Base-by-base conservation (phyloP, 2,113 vertebrate species). In the Fregata magnificens region DNA sequence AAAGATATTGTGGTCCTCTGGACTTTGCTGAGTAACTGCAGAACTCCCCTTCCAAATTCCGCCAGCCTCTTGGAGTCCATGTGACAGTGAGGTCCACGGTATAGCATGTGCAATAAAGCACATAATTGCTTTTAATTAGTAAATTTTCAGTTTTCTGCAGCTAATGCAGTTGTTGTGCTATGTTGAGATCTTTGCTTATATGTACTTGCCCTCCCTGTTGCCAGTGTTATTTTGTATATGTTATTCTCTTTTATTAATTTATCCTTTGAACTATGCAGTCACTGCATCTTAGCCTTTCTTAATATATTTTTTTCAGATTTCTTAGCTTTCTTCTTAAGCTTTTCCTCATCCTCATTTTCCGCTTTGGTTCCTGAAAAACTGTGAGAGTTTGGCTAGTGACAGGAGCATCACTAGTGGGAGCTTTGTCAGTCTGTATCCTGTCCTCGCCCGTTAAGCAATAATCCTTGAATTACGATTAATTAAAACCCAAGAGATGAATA, bases 161-260 rank as follows among this genome's bases (percentile, higher is more conserved):
- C 38, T 70, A 13, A 42, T 45, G 34, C 38, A 32, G 22, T 49
- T 65, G n/a, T 50, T 82, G 34, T 49, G 16, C 55, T 50, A 0
- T 16, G 29, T 21, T 3, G 2, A 0, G 2, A 0, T 83, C 59
- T 72, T 76, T 36, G 20, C 14, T 32, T 45, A 16, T 6, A 2
- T 17, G 6, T 36, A 18, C 11, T 77, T 38, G 26, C 32, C 47
- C 21, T 65, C 32, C 32, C 25, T 47, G 7, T 81, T 71, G 10
- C 55, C 13, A 4, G 13, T 55, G 9, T 59, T 67, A 55, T 45
- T 83, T 86, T 81, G 5, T 40, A 2, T 50, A 8, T n/a, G 13
- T 53, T 86, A 28, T 2, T 88, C 4, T 53, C 61, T 77, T n/a
- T n/a, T 31, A 42, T 71, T 85, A 52, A 29, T 63, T 77, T 78